phyloP scores from a whole-genome alignment of 2,888 invertebrate genomes.

The Drosophila helvetica region DNA sequence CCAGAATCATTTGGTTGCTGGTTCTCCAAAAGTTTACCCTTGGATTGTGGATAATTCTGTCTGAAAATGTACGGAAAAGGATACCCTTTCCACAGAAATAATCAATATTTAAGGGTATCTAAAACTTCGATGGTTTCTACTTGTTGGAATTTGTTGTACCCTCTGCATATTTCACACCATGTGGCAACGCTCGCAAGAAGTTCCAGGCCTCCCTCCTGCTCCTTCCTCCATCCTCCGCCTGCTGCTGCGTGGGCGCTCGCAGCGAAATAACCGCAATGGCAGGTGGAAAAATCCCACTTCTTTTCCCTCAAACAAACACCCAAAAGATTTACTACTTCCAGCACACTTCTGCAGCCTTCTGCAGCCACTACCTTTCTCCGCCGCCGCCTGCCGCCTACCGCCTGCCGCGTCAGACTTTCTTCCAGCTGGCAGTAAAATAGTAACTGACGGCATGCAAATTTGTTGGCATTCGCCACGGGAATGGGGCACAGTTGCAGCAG shows the following conservation, averaged over 20 bases:
- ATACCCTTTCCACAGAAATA: no score
- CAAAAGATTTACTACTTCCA: slow-evolving; percentile 75
- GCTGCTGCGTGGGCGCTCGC: slow-evolving; percentile 31
- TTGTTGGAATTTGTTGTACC: slow-evolving; percentile 21
- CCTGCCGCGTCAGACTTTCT: slow-evolving; percentile 25
- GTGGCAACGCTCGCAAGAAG: slow-evolving; percentile 71
- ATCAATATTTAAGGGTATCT: neutral
- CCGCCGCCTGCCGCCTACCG: slow-evolving; percentile 4
- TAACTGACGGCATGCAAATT: slow-evolving; percentile 79
- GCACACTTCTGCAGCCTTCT: slow-evolving; percentile 10
- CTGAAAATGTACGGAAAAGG: no score
- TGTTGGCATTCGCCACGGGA: slow-evolving; percentile 70
- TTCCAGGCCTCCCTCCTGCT: slow-evolving; percentile 19
- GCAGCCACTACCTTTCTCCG: neutral
- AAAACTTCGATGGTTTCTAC: slow-evolving; percentile 11
- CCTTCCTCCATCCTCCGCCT: slow-evolving; percentile 31
- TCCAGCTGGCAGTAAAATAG: slow-evolving; percentile 79
- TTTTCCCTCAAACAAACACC: slow-evolving; percentile 37
- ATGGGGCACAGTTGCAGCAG: slow-evolving; percentile 21
- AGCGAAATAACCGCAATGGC: slow-evolving; percentile 68
- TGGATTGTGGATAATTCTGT: no score
- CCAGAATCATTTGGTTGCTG: no score
- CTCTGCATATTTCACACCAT: slow-evolving; percentile 77
- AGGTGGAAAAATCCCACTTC: slow-evolving; percentile 4
- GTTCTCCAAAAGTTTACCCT: no score